Evolutionary conservation across 2,797 vertebrate genomes (phyloP), one percentile per base, ranked within the genome.

Genomic region (Pangasius larnaudii): DNA sequence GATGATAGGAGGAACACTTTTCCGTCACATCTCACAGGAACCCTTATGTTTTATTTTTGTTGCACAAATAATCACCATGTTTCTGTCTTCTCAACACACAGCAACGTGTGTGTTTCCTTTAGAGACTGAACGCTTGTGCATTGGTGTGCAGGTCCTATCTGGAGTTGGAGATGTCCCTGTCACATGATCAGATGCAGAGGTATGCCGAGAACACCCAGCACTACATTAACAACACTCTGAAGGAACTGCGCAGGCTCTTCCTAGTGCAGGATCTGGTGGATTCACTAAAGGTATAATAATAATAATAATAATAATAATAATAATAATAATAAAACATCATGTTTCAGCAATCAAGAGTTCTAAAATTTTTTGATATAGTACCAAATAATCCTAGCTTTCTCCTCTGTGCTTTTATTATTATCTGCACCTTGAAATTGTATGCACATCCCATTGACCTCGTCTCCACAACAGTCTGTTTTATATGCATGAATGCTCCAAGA

Each of bases 261-360:
- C 94, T 99, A 58, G 97, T 98, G 0, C 96, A 98, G 85, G 97
- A 98, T 91, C 93, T 98, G 92, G 97, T 98, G n/a, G 98, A 99
- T 94, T 98, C 98, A 85, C 94, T 99, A 84, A 98, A 98, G 97
- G 94, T 94, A 75, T 75, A 7, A 33, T 13, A 49, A 49, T 33
- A 9, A 65, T 75, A 49, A 61, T 77, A 19, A 46, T 61, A 1
- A 58, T 80, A 2, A 56, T 56, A 1, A 79, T 80, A 1, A 42
- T 39, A 2, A 39, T 78, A 16, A 78, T 77, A 27, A 51, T 30
- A 53, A 53, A 33, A 79, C 0, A n/a, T 14, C 0, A 53, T 33
- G 13, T 30, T 83, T 83, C 58, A 65, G 27, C 2, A 0, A n/a
- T 42, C 5, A 6, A 83, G 33, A 39, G 16, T 58, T 56, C 4